phyloP scores from a whole-genome alignment of 2,797 vertebrate genomes.

The Gobionotothen gibberifrons region DNA sequence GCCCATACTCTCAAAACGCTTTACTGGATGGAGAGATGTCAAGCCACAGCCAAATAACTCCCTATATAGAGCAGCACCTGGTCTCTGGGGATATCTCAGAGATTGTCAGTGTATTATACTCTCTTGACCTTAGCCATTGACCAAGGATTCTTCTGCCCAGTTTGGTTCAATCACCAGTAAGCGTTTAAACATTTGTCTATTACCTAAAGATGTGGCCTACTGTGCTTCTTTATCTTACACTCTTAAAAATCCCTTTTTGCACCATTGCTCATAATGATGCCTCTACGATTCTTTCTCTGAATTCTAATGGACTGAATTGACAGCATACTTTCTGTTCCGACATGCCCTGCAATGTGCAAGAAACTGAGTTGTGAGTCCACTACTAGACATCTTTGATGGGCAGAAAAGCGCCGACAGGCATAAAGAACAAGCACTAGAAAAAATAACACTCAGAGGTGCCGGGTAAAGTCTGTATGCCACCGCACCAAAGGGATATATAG shows the following conservation, averaged over 20 bases:
- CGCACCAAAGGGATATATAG: slow-evolving; percentile 4
- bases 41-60: background rate
- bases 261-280: slow-evolving; percentile 9
- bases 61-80: slow-evolving; percentile 1
- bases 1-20: background rate
- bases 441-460: slow-evolving; percentile 4
- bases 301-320: slow-evolving; percentile 36
- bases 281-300: slow-evolving; percentile 27
- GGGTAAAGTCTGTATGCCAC: slow-evolving; percentile 3
- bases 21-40: background rate
- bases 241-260: background rate
- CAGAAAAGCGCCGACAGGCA: slow-evolving; percentile 18
- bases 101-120: slow-evolving; percentile 10
- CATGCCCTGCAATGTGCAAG: slow-evolving; percentile 20
- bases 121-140: slow-evolving; percentile 10
- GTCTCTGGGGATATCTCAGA: background rate
- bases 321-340: slow-evolving; percentile 24
- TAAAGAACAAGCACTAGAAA: background rate
- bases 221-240: background rate
- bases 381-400: slow-evolving; percentile 32
- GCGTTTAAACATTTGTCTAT: background rate
- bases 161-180: slow-evolving; percentile 14
- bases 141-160: background rate
- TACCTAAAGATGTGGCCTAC: slow-evolving; percentile 14
- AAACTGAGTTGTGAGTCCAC: slow-evolving; percentile 16